Evolutionary conservation across 2,113 vertebrate species (phyloP).

Genomic region (Chaetodon trifascialis): DNA sequence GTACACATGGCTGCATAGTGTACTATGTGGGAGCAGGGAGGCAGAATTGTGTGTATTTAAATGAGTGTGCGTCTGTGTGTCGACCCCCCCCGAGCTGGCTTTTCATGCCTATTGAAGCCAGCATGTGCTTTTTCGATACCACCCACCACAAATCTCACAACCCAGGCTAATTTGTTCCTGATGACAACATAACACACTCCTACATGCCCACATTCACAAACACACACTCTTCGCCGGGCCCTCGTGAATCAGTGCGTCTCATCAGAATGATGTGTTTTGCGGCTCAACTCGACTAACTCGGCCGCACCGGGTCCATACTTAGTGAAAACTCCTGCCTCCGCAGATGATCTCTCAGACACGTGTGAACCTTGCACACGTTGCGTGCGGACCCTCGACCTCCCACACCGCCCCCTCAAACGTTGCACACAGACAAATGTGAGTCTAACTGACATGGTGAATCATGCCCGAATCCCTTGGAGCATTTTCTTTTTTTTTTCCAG

Average conservation of each 20-base stretch:
- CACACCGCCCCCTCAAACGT: background rate
- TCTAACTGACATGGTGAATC: slow-evolving; percentile 48
- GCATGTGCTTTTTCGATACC: slow-evolving; percentile 64
- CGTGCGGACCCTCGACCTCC: background rate
- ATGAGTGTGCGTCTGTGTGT: background rate
- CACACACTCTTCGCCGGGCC: background rate
- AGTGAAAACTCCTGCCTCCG: slow-evolving; percentile 6
- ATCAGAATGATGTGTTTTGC: background rate
- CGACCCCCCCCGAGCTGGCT: slow-evolving; percentile 1
- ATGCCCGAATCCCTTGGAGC: slow-evolving; percentile 42
- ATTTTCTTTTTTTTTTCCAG: background rate
- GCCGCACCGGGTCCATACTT: slow-evolving; percentile 35
- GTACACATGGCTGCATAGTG: slow-evolving; percentile 51
- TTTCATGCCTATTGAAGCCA: slow-evolving; percentile 52
- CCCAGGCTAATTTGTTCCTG: slow-evolving; percentile 60
- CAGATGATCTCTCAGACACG: background rate
- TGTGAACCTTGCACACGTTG: slow-evolving; percentile 32
- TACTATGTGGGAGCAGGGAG: background rate
- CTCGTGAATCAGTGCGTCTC: slow-evolving; percentile 22
- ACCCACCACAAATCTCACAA: slow-evolving; percentile 57
- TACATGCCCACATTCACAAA: slow-evolving; percentile 34
- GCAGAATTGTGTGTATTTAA: background rate
- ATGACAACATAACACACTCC: slow-evolving; percentile 61
- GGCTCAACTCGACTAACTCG: slow-evolving; percentile 3
- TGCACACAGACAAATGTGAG: slow-evolving; percentile 16